Percentiles rank a stretch among this genome's conserved stretches.
phyloP scores from a whole-genome alignment of 1,140 invertebrate species.

The Sinonovacula constricta region DNA sequence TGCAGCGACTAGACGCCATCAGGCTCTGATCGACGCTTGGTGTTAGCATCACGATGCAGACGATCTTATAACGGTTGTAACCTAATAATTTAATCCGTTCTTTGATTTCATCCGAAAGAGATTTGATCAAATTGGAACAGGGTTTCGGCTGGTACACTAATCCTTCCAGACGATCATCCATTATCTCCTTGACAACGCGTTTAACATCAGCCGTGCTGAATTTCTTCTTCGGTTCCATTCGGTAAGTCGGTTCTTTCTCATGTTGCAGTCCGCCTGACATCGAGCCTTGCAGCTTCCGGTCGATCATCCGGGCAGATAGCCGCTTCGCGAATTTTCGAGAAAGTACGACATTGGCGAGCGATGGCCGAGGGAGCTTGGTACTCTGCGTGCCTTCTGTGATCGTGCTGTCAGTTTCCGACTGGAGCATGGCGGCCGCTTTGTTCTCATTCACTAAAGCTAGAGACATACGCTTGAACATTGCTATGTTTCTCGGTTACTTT shows the following conservation, averaged over 20 bases:
- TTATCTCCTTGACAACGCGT: conserved; percentile 52
- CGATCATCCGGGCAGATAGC: not conserved
- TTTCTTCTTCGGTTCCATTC: conserved; percentile 63
- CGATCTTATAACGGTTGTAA: conserved; percentile 74
- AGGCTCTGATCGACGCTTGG: conserved; percentile 68
- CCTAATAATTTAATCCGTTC: conserved; percentile 63
- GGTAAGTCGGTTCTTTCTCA: conserved; percentile 79
- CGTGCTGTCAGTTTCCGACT: conserved; percentile 16
- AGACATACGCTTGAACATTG: conserved; percentile 13
- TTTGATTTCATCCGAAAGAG: conserved; percentile 72
- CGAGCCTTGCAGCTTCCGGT: conserved; percentile 7
- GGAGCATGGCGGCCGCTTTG: not conserved
- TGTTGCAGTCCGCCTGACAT: not conserved
- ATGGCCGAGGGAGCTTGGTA: conserved; percentile 1
- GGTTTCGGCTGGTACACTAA: conserved; percentile 53
- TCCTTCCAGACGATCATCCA: conserved; percentile 50
- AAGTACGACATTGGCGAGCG: conserved; percentile 9
- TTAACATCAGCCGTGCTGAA: conserved; percentile 47
- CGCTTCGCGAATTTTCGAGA: conserved; percentile 23
- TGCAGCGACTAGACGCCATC: conserved; percentile 66
- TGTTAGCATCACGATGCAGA: conserved; percentile 66
- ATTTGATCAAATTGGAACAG: conserved; percentile 55
- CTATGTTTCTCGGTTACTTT: too few relatives aligned
- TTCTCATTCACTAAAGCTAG: not conserved
- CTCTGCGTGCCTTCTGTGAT: conserved; percentile 8